These are phyloP conservation scores for Artemisiospiza belli DNA, from an alignment of 2,113 vertebrate species.

Conservation along the genomic window DNA sequence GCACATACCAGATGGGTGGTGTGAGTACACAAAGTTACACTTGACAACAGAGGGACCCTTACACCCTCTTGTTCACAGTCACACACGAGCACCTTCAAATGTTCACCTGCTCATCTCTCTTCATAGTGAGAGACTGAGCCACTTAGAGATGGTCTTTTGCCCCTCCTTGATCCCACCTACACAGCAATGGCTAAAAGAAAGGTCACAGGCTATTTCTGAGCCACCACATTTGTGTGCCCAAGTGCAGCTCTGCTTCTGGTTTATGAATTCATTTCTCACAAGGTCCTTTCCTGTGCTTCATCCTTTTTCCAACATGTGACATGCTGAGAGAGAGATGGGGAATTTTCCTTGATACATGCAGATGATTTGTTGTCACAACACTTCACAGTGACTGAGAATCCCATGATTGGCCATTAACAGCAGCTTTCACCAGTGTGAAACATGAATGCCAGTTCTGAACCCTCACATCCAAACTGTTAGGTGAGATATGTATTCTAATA, in stretches of 20 bases:
- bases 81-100: neutral
- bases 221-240: neutral
- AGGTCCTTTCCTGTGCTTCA: neutral
- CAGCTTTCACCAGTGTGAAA: neutral
- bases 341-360: neutral
- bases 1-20: neutral
- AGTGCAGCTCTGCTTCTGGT: neutral
- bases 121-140: neutral
- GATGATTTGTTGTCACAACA: neutral
- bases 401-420: neutral
- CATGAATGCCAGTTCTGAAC: neutral
- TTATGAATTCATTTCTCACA: neutral
- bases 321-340: neutral
- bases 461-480: neutral
- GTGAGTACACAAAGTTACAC: neutral
- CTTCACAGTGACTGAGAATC: neutral
- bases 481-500: neutral
- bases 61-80: neutral
- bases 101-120: neutral
- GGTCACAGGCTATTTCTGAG: neutral
- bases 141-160: neutral
- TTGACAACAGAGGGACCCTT: neutral
- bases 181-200: neutral
- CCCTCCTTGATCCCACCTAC: neutral
- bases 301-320: neutral